Conservation (phyloP, 2,113 vertebrate genomes). For the Pseudonaja textilis region DNA sequence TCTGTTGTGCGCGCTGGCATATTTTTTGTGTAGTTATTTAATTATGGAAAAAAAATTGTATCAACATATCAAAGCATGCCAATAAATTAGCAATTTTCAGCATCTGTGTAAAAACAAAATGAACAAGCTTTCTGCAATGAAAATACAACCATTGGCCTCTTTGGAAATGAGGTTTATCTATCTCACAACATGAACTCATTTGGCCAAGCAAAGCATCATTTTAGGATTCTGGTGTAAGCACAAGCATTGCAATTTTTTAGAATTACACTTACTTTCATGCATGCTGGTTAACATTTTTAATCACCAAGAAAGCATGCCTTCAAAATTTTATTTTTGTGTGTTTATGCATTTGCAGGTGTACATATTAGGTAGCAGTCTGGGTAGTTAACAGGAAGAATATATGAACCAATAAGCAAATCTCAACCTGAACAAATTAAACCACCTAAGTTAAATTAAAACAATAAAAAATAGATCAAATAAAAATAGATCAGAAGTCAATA, state of each 20-base stretch:
- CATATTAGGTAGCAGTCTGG: neutral
- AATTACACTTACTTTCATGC: slow-evolving; percentile 31
- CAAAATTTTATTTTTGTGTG: neutral
- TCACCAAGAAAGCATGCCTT: slow-evolving; percentile 19
- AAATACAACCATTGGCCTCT: slow-evolving; percentile 35
- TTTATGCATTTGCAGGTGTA: neutral
- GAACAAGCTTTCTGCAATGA: slow-evolving; percentile 31
- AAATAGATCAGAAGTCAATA: neutral
- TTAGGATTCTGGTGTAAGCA: slow-evolving; percentile 28
- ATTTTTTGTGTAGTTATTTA: slow-evolving; percentile 53
- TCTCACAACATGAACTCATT: slow-evolving; percentile 45
- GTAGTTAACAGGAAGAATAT: neutral
- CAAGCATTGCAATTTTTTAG: slow-evolving; percentile 28
- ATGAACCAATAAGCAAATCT: neutral
- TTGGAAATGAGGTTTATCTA: slow-evolving; percentile 46
- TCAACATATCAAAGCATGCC: slow-evolving; percentile 38
- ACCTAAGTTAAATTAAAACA: neutral
- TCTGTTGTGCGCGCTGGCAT: slow-evolving; percentile 23
- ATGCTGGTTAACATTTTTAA: slow-evolving; percentile 9
- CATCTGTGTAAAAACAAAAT: slow-evolving; percentile 36
- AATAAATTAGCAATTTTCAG: slow-evolving; percentile 47
- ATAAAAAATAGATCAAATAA: neutral
- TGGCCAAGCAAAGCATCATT: slow-evolving; percentile 50
- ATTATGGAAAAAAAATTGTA: slow-evolving; percentile 54
- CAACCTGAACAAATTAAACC: neutral